A percentile compares a stretch with the other conserved stretches of the same genome.
Evolutionary conservation across 2,888 invertebrate species (phyloP).

Genomic region (Callyntrura sp.): DNA sequence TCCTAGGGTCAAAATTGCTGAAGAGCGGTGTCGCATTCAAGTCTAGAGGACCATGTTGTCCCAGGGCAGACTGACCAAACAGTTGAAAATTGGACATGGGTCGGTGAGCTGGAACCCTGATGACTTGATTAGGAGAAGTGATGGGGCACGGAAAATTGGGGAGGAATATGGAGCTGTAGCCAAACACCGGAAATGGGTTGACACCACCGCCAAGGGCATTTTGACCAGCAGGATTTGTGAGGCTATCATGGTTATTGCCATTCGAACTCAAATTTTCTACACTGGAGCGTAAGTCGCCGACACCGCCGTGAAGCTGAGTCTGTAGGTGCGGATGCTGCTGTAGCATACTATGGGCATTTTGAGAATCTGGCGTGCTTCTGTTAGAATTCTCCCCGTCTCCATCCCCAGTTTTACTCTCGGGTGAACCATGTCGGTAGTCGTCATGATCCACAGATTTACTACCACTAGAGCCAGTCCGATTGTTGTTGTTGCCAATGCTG

Average conservation of each 20-base stretch:
- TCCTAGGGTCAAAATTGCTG: conserved; percentile 84
- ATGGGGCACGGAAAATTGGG: conserved; percentile 84
- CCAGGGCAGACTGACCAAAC: conserved; percentile 83
- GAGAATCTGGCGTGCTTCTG: conserved; percentile 79
- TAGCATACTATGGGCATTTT: conserved; percentile 70
- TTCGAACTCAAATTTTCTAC: conserved; percentile 76
- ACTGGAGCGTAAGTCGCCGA: conserved; percentile 61
- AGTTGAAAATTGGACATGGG: conserved; percentile 86
- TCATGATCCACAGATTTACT: conserved; percentile 78
- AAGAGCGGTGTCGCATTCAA: conserved; percentile 83
- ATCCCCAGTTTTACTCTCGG: conserved; percentile 80
- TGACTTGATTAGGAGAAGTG: conserved; percentile 84
- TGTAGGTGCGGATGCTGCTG: conserved; percentile 76
- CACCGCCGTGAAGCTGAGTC: conserved; percentile 67
- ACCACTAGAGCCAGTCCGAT: conserved; percentile 69
- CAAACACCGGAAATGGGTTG: conserved; percentile 84
- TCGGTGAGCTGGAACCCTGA: conserved; percentile 88
- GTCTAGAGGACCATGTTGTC: conserved; percentile 82
- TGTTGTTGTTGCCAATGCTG: conserved; percentile 63
- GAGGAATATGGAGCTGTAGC: conserved; percentile 84
- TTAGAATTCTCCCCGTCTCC: conserved; percentile 75
- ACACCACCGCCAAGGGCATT: conserved; percentile 71
- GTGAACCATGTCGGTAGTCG: conserved; percentile 78
- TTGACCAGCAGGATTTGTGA: conserved; percentile 56
- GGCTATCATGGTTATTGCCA: conserved; percentile 71